Base-by-base conservation (phyloP, 1,140 invertebrate genomes). In the Conopomorpha cramerella region DNA sequence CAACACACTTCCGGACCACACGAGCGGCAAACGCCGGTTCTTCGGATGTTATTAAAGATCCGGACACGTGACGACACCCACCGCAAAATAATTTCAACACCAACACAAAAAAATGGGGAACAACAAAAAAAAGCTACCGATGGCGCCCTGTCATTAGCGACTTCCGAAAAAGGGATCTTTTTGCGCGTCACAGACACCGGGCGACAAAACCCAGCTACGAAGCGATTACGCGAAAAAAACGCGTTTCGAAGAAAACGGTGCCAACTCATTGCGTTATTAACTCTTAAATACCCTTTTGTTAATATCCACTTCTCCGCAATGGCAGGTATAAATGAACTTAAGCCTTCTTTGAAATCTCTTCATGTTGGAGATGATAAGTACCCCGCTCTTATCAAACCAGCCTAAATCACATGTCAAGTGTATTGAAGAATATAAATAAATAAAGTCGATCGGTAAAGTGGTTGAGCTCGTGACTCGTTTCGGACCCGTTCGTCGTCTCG, bases 81-180 rank as follows among this genome's bases (percentile, higher is more conserved):
- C 45, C 46, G 37, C 51, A 52, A 48, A 46, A 18, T 38, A 4
- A 13, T 29, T 23, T 23, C 19, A 23, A 23, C 19, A 23, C 19
- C 10, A 23, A 52, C 50, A 46, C 30, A 38, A 43, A 47, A 34
- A 29, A 39, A 34, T 43, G 49, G 54, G 62, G 67, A 60, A 43
- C 19, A 39, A 36, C 30, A 45, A 44, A 67, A n/a, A 10, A 29
- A 64, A 66, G 61, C 65, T 64, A 52, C 60, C 54, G 51, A 61
- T 53, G 70, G 67, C 70, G 67, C 70, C 67, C 63, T 66, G 49
- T 63, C 54, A 76, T 76, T 72, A 70, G 59, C 47, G 41, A 63
- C 65, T 71, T 68, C 70, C 70, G 64, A 72, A 70, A 65, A 52
- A 51, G 39, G 46, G 39, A 23, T n/a, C n/a, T n/a, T n/a, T n/a